phyloP scores from a whole-genome alignment of 2,797 vertebrate species.

The Micrastur ruficollis region DNA sequence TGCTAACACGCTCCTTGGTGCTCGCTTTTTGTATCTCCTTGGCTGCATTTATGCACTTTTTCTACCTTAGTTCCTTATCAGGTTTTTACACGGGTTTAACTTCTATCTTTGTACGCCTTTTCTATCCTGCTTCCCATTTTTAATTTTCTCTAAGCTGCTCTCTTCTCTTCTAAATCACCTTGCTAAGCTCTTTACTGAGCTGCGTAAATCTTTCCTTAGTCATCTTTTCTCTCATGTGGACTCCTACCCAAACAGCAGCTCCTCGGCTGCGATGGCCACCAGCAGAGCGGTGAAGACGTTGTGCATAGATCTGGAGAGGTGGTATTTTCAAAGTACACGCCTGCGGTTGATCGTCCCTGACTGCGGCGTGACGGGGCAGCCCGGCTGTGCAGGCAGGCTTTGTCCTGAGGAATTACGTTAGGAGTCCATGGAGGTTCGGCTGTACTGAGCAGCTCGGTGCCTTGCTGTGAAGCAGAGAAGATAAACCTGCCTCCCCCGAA shows the following conservation, averaged over 20 bases:
- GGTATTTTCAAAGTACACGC: not conserved
- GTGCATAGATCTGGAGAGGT: not conserved
- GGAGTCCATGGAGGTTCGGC: not conserved
- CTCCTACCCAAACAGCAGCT: not conserved
- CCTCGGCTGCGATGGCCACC: not conserved
- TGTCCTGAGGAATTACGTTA: not conserved
- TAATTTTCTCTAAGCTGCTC: slow-evolving; percentile 43
- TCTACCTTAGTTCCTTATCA: not conserved
- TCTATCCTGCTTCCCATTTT: slow-evolving; percentile 4
- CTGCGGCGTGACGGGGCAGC: not conserved
- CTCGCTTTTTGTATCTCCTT: not conserved
- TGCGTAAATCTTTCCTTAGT: not conserved
- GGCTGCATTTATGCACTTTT: not conserved
- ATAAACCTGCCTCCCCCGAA: not conserved
- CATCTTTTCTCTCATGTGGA: not conserved
- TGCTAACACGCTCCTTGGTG: not conserved
- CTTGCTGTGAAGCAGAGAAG: not conserved
- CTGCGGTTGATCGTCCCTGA: not conserved
- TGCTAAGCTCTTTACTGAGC: slow-evolving; percentile 19
- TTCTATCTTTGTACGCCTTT: not conserved
- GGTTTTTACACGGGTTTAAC: not conserved
- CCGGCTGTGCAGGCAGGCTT: not conserved
- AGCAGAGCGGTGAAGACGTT: not conserved
- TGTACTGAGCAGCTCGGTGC: not conserved
- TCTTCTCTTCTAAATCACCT: not conserved